phyloP scores from a whole-genome alignment of 2,797 vertebrate species.

The Neosilurus mollespiculum region DNA sequence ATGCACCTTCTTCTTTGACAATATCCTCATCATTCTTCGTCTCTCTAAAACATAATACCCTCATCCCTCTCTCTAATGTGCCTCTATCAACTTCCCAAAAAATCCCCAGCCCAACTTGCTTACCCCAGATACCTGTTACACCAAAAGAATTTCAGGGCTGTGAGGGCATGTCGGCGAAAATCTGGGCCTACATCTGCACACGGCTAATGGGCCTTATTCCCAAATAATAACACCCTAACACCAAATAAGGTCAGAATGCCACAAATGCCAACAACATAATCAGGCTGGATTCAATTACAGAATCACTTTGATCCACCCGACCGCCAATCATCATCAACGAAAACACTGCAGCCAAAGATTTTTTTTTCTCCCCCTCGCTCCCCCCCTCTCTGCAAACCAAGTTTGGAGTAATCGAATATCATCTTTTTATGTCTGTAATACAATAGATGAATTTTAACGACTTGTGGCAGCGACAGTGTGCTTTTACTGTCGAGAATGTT shows the following conservation, averaged over 20 bases:
- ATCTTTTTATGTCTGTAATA: conserved; percentile 21
- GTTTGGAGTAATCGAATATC: conserved; percentile 9
- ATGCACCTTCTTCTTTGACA: conserved; percentile 24
- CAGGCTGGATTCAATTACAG: conserved; percentile 76
- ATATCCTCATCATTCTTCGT: conserved; percentile 33
- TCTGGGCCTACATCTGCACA: conserved; percentile 53
- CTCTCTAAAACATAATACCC: conserved; percentile 43
- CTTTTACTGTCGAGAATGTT: conserved; percentile 47
- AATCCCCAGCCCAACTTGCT: conserved; percentile 45
- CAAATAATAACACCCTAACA: conserved; percentile 48
- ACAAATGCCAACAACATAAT: conserved; percentile 74
- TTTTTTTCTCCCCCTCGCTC: neutral
- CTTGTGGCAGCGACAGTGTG: conserved; percentile 49
- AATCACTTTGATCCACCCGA: conserved; percentile 73
- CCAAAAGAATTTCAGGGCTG: conserved; percentile 53
- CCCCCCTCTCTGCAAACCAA: conserved; percentile 14
- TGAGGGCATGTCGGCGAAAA: conserved; percentile 54
- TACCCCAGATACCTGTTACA: conserved; percentile 56
- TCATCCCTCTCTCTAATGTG: conserved; percentile 40
- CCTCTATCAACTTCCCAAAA: conserved; percentile 43
- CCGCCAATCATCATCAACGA: conserved; percentile 67
- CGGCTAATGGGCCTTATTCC: conserved; percentile 49
- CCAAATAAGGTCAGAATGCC: conserved; percentile 62
- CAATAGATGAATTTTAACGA: conserved; percentile 20
- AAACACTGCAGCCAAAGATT: conserved; percentile 62